Conservation (phyloP, 1,140 invertebrate species). For the Panagrolaimus sp. region DNA sequence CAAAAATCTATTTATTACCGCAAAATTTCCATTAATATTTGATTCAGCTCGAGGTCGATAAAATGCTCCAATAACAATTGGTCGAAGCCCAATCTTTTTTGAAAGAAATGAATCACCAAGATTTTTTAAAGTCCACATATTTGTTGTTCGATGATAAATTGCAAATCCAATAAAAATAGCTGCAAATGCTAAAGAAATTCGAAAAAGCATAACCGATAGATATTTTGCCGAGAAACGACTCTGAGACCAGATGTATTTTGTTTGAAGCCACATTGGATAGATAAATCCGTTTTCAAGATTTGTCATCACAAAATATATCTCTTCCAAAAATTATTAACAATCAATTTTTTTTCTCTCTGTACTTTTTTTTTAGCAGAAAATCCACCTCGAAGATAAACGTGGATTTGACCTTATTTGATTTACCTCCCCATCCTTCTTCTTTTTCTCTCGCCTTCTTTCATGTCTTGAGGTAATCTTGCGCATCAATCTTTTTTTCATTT, state of each 20-base stretch:
- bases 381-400: too few species aligned
- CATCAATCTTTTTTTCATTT: too few species aligned
- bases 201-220: neutral
- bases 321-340: too few species aligned
- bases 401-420: too few species aligned
- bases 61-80: conserved; percentile 55
- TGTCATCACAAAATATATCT: too few species aligned
- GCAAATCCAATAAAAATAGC: conserved; percentile 39
- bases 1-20: conserved; percentile 34
- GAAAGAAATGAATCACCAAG: conserved; percentile 50
- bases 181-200: neutral
- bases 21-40: conserved; percentile 52
- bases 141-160: conserved; percentile 58
- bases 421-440: too few species aligned
- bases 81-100: conserved; percentile 49
- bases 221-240: neutral
- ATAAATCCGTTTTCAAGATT: neutral
- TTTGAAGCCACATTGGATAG: conserved; percentile 12
- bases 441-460: too few species aligned
- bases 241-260: conserved; percentile 11
- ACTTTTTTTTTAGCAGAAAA: too few species aligned
- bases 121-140: conserved; percentile 58
- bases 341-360: too few species aligned
- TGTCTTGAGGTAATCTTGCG: too few species aligned
- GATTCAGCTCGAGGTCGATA: conserved; percentile 46